Percentiles rank a stretch among this genome's conserved stretches.
These are phyloP conservation scores for Xanthia icteritia DNA, from an alignment of 2,888 invertebrate species.

Conservation along the genomic window DNA sequence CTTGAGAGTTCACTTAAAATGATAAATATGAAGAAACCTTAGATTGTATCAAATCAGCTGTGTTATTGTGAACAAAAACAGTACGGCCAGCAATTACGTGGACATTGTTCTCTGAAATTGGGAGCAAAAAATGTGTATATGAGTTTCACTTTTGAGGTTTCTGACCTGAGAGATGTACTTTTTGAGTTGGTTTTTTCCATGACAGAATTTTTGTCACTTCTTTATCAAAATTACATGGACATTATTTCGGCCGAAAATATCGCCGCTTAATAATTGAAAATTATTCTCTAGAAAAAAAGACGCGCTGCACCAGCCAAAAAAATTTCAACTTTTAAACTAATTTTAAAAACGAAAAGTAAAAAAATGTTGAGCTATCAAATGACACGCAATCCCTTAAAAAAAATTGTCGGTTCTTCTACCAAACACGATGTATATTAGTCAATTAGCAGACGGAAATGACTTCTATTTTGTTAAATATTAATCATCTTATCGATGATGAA, in stretches of 20 bases:
- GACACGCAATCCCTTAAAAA: too few relatives aligned
- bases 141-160: slow-evolving; percentile 37
- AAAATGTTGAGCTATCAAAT: too few relatives aligned
- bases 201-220: not conserved
- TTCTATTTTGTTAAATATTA: too few relatives aligned
- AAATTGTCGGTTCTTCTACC: too few relatives aligned
- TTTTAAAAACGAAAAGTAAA: too few relatives aligned
- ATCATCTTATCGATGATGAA: too few relatives aligned
- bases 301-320: too few relatives aligned
- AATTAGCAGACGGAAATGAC: too few relatives aligned
- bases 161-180: slow-evolving; percentile 13
- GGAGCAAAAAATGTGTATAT: slow-evolving; percentile 23
- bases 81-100: slow-evolving; percentile 22
- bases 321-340: too few relatives aligned
- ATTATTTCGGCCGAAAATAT: not conserved
- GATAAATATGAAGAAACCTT: slow-evolving; percentile 37
- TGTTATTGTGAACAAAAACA: slow-evolving; percentile 27
- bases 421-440: too few relatives aligned
- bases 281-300: too few relatives aligned
- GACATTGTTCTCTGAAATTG: slow-evolving; percentile 21
- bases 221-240: not conserved
- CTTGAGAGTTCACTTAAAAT: not conserved
- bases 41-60: slow-evolving; percentile 42
- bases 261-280: not conserved
- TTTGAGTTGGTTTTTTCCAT: not conserved